Evolutionary conservation across 2,797 vertebrate genomes (phyloP), one percentile per base, ranked within the genome.

Genomic region (Paramormyrops hopkinsi): DNA sequence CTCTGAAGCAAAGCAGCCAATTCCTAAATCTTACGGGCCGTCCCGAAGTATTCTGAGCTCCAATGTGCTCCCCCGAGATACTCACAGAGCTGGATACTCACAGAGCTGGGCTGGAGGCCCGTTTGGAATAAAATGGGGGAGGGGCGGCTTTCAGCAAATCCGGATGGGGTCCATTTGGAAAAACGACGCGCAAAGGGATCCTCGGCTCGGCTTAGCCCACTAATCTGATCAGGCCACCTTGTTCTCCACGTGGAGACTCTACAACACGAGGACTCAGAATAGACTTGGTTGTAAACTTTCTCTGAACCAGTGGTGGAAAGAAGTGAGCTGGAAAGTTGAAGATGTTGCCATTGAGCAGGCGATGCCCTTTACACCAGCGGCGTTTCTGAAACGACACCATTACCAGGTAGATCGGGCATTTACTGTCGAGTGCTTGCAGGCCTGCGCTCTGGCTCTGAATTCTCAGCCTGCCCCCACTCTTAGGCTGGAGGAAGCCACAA

Each of bases 171-270:
- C 89, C 62, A 14, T n/a, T 50, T 19, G 83, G 59, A 86, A 76
- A 89, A 86, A 89, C 37, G 83, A 51, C 59, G 41, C 0, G 56
- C 56, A 19, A 37, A 73, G 85, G 84, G 83, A 19, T 73, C 89
- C 48, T 86, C 65, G n/a, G 88, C 84, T 59, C 33, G n/a, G 84
- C 46, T 89, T 53, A 89, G 69, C 89, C 84, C 2, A 17, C 56
- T 89, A 89, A 89, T 89, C 89, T 89, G 89, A 89, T 89, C 29
- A n/a, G 51, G 84, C 44, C 84, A 56, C 89, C 89, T 89, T 89
- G 44, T 69, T 73, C 62, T 46, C 82, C 62, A 73, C 59, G 51
- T 51, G n/a, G 29, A 87, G 59, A 86, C 33, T 33, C 51, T 86
- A 73, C 87, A 89, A 25, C 83, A 54, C 25, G 33, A 46, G 41